These are phyloP conservation scores for Ophthalmolycus amberensis DNA, from an alignment of 2,113 vertebrate species.

Conservation along the genomic window DNA sequence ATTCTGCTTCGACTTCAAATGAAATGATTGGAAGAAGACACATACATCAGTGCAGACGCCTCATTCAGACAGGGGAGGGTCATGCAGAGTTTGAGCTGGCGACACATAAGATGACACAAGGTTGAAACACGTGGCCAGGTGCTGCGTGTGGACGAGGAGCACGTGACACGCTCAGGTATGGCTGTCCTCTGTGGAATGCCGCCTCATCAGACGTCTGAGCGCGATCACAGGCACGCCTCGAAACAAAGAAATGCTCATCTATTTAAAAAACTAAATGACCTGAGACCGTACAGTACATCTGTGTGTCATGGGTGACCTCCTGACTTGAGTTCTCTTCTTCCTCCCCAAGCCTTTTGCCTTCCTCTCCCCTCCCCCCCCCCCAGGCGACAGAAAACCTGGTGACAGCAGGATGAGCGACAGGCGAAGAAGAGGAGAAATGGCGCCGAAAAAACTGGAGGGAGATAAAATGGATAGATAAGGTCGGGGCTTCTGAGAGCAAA, in stretches of 20 bases:
- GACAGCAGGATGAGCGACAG: conserved; percentile 75
- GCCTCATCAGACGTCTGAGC: conserved; percentile 44
- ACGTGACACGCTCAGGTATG: conserved; percentile 49
- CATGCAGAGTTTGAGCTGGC: conserved; percentile 25
- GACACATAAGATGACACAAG: conserved; percentile 25
- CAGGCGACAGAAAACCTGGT: conserved; percentile 78
- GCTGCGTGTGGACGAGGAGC: conserved; percentile 29
- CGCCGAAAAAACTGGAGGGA: conserved; percentile 67
- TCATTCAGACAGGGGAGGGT: not conserved
- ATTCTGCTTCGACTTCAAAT: not conserved
- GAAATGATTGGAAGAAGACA: not conserved
- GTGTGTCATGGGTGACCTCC: conserved; percentile 56
- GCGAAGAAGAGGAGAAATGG: conserved; percentile 68
- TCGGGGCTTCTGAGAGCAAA: conserved; percentile 39
- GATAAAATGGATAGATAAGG: conserved; percentile 79
- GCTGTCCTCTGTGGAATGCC: conserved; percentile 52
- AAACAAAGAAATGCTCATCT: not conserved
- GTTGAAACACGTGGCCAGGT: not conserved
- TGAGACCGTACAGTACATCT: conserved; percentile 30
- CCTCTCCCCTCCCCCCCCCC: not conserved
- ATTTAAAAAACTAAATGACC: conserved; percentile 49
- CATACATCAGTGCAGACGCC: not conserved
- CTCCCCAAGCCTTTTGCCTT: not conserved
- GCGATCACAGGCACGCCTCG: conserved; percentile 39
- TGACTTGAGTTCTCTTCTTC: conserved; percentile 10